Evolutionary conservation across 2,113 vertebrate genomes (phyloP).

Genomic region (Lamprotornis superbus): DNA sequence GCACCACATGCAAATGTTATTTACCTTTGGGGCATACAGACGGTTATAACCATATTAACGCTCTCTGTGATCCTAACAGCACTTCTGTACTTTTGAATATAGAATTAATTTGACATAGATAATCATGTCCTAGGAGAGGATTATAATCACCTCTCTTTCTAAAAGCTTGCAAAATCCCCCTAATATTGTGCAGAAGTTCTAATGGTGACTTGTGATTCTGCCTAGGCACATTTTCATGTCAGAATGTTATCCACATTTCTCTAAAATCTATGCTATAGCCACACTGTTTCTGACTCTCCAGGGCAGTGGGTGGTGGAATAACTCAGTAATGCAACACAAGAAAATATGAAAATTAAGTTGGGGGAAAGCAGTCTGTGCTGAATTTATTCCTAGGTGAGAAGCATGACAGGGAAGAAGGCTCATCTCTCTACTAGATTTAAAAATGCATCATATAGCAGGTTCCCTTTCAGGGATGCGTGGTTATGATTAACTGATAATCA

Average conservation of each 20-base stretch:
- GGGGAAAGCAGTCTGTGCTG: not conserved
- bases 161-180: not conserved
- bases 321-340: not conserved
- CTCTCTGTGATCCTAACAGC: conserved; percentile 27
- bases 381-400: not conserved
- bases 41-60: conserved; percentile 43
- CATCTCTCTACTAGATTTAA: not conserved
- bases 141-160: not conserved
- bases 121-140: not conserved
- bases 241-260: not conserved
- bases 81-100: conserved; percentile 1
- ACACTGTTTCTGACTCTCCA: not conserved
- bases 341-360: not conserved
- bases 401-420: not conserved
- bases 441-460: not conserved
- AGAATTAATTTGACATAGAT: conserved; percentile 9
- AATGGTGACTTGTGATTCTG: not conserved
- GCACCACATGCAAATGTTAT: conserved; percentile 52
- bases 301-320: not conserved
- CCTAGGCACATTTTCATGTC: not conserved
- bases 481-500: not conserved
- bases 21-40: conserved; percentile 58
- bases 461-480: not conserved
- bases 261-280: not conserved
- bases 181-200: not conserved